Conservation (phyloP, 2,113 vertebrate species). For the Thunnus maccoyii region DNA sequence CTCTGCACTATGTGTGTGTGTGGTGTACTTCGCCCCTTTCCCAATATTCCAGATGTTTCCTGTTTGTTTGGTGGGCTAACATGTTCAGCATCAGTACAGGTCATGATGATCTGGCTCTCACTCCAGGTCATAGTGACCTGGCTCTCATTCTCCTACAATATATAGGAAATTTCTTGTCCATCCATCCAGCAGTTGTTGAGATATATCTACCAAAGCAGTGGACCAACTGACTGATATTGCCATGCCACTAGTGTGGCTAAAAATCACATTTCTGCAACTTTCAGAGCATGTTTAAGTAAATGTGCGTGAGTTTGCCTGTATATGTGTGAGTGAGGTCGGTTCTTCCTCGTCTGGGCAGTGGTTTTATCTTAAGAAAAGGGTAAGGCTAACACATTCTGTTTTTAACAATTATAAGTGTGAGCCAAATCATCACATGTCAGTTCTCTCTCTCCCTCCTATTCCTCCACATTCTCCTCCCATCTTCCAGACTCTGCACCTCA, state of each 20-base stretch:
- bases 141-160: too few relatives aligned
- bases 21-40: too few relatives aligned
- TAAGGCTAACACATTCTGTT: slow-evolving; percentile 44
- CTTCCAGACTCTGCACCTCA: slow-evolving; percentile 65
- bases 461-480: slow-evolving; percentile 37
- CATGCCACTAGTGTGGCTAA: neutral
- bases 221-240: too few relatives aligned
- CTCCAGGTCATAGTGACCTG: too few relatives aligned
- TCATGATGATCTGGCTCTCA: too few relatives aligned
- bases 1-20: too few relatives aligned
- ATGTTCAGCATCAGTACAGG: too few relatives aligned
- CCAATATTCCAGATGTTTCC: too few relatives aligned
- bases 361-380: slow-evolving; percentile 35
- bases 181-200: too few relatives aligned
- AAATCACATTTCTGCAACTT: neutral
- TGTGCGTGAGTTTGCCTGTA: neutral
- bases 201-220: too few relatives aligned
- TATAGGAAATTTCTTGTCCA: too few relatives aligned
- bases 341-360: slow-evolving; percentile 13
- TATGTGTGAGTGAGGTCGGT: slow-evolving; percentile 18
- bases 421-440: slow-evolving; percentile 53
- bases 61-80: too few relatives aligned
- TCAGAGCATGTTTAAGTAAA: slow-evolving; percentile 12
- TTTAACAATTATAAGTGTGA: slow-evolving; percentile 30
- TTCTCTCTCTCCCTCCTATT: slow-evolving; percentile 6